phyloP scores from a whole-genome alignment of 2,797 vertebrate genomes.

The Balearica regulorum region DNA sequence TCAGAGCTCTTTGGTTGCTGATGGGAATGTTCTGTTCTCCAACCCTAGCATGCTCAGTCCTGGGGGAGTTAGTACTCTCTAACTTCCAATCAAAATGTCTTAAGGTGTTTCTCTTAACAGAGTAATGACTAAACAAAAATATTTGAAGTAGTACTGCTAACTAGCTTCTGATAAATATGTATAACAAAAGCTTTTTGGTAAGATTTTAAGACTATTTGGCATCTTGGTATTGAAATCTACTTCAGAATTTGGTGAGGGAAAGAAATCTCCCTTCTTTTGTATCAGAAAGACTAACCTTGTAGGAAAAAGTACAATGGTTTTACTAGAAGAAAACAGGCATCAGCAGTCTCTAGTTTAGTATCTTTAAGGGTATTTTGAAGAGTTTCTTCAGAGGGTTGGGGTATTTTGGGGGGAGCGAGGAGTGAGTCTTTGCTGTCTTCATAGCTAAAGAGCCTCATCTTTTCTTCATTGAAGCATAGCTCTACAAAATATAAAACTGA shows the following conservation, averaged over 20 bases:
- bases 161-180: background rate
- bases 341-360: background rate
- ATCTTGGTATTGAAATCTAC: background rate
- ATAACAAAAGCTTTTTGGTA: background rate
- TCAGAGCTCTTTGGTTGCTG: background rate
- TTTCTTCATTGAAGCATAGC: background rate
- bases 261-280: background rate
- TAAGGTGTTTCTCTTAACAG: background rate
- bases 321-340: background rate
- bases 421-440: background rate
- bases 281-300: background rate
- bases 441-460: background rate
- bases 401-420: rapidly evolving
- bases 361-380: background rate
- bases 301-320: background rate
- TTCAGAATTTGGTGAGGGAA: background rate
- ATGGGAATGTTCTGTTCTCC: background rate
- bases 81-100: background rate
- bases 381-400: background rate
- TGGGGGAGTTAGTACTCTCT: background rate
- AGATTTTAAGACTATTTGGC: background rate
- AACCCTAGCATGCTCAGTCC: background rate
- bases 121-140: background rate
- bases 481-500: background rate
- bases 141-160: background rate